Evolutionary conservation across 2,113 vertebrate species (phyloP).

Genomic region (Poeciliopsis prolifica): DNA sequence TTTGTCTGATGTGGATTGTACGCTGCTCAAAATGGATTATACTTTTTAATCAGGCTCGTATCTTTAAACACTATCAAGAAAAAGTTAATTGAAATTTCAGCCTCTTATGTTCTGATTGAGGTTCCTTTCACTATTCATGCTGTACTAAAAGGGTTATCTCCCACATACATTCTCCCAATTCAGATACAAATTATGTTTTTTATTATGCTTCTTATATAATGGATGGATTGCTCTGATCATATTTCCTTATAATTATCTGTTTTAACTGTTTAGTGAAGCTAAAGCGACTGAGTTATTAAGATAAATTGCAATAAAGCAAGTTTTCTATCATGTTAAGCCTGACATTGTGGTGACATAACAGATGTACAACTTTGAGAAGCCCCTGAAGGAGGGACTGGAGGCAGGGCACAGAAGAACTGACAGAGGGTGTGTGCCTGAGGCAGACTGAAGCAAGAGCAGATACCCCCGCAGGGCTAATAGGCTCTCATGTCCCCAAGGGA

Average conservation of each 20-base stretch:
- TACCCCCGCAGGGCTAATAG: conserved; percentile 64
- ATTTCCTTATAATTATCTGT: too few species aligned
- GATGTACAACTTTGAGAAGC: conserved; percentile 50
- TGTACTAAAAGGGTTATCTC: conserved; percentile 13
- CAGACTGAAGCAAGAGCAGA: conserved; percentile 49
- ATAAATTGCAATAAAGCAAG: conserved; percentile 7
- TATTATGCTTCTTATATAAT: too few species aligned
- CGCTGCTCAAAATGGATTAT: conserved; percentile 69
- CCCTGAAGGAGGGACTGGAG: conserved; percentile 46
- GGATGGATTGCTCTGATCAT: too few species aligned
- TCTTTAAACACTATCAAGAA: conserved; percentile 67
- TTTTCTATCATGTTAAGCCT: conserved; percentile 5
- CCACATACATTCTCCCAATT: conserved; percentile 20
- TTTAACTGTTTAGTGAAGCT: not conserved
- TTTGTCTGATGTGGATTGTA: conserved; percentile 61
- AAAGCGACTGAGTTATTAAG: not conserved
- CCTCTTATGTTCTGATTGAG: conserved; percentile 66
- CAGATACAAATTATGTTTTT: too few species aligned
- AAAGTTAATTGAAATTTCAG: conserved; percentile 75
- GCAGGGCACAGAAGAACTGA: conserved; percentile 37
- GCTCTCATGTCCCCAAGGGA: conserved; percentile 45
- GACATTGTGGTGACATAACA: conserved; percentile 30
- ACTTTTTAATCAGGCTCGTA: conserved; percentile 64
- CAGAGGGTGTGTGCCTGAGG: conserved; percentile 53
- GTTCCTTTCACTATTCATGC: conserved; percentile 39